These are phyloP conservation scores for Accipiter cooperii DNA, from an alignment of 2,113 vertebrate genomes.

Conservation along the genomic window DNA sequence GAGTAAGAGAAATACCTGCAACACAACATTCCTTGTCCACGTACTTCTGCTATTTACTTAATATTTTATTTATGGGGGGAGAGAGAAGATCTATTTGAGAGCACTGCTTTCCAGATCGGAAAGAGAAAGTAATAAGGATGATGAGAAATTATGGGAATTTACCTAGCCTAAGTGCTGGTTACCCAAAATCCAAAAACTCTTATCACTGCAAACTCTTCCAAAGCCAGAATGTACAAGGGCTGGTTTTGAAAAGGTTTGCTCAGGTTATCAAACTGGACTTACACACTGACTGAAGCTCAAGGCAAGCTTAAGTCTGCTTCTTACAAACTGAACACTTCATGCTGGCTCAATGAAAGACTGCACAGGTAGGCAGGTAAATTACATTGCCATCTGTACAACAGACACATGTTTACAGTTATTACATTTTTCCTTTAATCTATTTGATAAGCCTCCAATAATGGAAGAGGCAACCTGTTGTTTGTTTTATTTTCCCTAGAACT, in stretches of 20 bases:
- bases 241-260: neutral
- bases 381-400: neutral
- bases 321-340: neutral
- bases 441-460: neutral
- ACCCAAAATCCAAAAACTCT: neutral
- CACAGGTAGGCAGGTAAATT: neutral
- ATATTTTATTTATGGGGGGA: neutral
- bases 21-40: neutral
- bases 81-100: neutral
- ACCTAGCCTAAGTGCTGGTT: neutral
- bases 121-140: neutral
- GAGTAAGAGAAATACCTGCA: neutral
- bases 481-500: neutral
- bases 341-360: neutral
- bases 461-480: neutral
- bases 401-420: neutral
- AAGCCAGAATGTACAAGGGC: neutral
- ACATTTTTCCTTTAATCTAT: neutral
- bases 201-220: neutral
- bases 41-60: neutral
- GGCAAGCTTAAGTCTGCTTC: neutral
- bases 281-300: neutral
- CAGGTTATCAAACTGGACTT: neutral
- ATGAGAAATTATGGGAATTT: neutral
- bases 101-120: neutral